Evolutionary conservation across 2,797 vertebrate species (phyloP).

Genomic region (Gambusia yucatana): DNA sequence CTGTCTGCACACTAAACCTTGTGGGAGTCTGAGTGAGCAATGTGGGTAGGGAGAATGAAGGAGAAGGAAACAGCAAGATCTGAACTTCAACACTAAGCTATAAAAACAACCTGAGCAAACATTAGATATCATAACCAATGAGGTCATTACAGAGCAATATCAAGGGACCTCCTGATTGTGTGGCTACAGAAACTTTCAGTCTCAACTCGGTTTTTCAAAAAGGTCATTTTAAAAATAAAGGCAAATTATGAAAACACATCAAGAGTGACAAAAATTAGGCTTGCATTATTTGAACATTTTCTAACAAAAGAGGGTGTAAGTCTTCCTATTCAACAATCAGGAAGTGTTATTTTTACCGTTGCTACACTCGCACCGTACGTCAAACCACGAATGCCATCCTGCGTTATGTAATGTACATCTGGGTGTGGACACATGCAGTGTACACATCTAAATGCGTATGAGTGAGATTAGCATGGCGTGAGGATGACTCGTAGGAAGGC

Average conservation of each 20-base stretch:
- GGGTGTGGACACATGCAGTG: slow-evolving; percentile 47
- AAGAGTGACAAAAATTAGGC: background rate
- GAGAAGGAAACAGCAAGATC: background rate
- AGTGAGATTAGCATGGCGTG: slow-evolving; percentile 20
- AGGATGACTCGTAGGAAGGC: slow-evolving; percentile 27
- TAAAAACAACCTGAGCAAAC: slow-evolving; percentile 54
- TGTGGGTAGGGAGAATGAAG: background rate
- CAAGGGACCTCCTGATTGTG: slow-evolving; percentile 13
- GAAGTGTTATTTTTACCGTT: slow-evolving; percentile 26
- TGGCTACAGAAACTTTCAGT: slow-evolving; percentile 17
- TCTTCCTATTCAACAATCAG: background rate
- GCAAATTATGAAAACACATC: background rate
- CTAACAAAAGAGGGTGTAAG: slow-evolving; percentile 43
- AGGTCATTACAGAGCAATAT: slow-evolving; percentile 36
- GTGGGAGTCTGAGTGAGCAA: slow-evolving; percentile 23
- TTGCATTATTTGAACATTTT: slow-evolving; percentile 4
- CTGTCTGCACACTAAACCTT: slow-evolving; percentile 7
- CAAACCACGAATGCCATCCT: slow-evolving; percentile 36
- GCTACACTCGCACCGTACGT: slow-evolving; percentile 48
- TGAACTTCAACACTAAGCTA: slow-evolving; percentile 46
- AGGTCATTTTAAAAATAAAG: slow-evolving; percentile 18
- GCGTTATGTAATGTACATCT: slow-evolving; percentile 17
- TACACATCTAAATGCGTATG: slow-evolving; percentile 30
- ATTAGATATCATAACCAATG: slow-evolving; percentile 56
- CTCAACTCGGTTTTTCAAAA: slow-evolving; percentile 11